Base-by-base conservation (phyloP, 1,140 invertebrate species). In the Drosophila parvula region DNA sequence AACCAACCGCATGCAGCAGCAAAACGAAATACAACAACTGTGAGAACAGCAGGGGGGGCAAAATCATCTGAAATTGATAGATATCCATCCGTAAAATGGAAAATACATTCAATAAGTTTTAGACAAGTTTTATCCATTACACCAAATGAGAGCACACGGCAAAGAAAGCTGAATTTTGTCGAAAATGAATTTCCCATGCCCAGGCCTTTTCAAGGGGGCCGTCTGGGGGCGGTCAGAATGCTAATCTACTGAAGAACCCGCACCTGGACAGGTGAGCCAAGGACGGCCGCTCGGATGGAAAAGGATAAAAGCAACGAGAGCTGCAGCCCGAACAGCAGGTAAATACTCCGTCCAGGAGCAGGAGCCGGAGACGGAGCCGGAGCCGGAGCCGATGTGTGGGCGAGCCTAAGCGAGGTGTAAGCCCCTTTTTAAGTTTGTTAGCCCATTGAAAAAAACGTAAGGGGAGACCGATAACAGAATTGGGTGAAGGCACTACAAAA, bases 381-480 rank as follows among this genome's bases (percentile, higher is more conserved):
- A 27, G 34, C 8, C 28, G 30, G 58, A 44, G 9, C 22, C 27
- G 41, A 11, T 65, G 51, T 57, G 22, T 60, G 44, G 61, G 36
- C 56, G 50, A 63, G 73, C 62, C 74, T 68, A 57, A 79, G 79
- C 74, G 60, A 77, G 63, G 77, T 80, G 84, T 89, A 83, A 88
- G 77, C 80, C 81, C 77, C 79, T 83, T 86, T 86, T 86, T 83
- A 88, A 83, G 76, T 83, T 83, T 86, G 83, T 86, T 86, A 86
- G 77, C 76, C 84, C 50, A 73, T 62, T 69, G 40, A 61, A 56
- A 73, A 73, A 55, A 79, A 43, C 44, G 51, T 47, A 55, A 30
- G 28, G 28, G 28, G 32, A 71, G 36, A 51, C 22, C 12, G 27
- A 56, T 14, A 10, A 45, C 22, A 56, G 11, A 30, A 32, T 50